Conservation (phyloP, 2,888 invertebrate species). For the Pogonocherus hispidulus region DNA sequence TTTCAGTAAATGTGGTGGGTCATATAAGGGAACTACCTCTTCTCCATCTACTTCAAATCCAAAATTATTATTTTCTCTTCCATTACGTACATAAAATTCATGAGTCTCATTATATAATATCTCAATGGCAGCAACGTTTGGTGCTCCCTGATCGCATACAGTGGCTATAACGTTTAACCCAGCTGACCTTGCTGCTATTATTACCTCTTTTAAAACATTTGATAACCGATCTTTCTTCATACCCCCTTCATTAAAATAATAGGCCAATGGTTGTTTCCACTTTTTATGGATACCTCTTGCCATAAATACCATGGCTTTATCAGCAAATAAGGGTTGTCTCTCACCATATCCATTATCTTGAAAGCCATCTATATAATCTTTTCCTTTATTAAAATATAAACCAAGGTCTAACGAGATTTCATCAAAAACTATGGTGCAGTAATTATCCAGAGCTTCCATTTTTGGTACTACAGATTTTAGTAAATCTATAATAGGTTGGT, state of each 20-base stretch:
- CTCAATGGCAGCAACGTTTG: not conserved
- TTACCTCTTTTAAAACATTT: not conserved
- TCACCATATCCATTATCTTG: not conserved
- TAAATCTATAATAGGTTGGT: not conserved
- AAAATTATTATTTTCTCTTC: not conserved
- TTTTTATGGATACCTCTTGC: not conserved
- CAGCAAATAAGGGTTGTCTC: not conserved
- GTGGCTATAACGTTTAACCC: not conserved
- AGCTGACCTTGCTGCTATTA: not conserved
- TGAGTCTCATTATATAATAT: not conserved
- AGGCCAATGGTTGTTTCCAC: slow-evolving; percentile 3
- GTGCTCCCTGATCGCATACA: not conserved
- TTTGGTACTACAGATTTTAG: not conserved
- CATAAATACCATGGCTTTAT: not conserved
- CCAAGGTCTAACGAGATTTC: not conserved
- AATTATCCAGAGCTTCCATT: not conserved
- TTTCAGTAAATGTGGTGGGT: not conserved
- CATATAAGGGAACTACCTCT: not conserved
- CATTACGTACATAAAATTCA: not conserved
- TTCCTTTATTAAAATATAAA: not conserved
- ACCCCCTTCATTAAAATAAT: not conserved
- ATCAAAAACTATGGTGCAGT: not conserved
- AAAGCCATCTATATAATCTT: not conserved
- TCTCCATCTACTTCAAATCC: not conserved
- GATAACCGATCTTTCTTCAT: not conserved